Evolutionary conservation across 2,888 invertebrate species (phyloP), one percentile per base, ranked within the genome.

Genomic region (Ectropis crepuscularia): DNA sequence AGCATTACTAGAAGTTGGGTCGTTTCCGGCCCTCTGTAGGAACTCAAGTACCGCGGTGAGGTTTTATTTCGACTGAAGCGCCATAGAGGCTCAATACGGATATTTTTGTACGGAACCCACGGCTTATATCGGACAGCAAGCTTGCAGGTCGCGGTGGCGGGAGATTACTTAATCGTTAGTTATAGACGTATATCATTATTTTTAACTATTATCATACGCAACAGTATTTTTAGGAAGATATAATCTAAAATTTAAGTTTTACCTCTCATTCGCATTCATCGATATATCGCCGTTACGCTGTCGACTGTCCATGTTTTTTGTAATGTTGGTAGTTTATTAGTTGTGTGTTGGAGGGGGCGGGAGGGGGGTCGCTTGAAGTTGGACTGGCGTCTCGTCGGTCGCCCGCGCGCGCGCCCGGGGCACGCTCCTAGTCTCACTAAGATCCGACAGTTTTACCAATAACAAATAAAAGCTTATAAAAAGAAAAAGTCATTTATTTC

Each of bases 141-240:
- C 72, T 72, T 74, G 74, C 72, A 76, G 74, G 74, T 70, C 68
- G 74, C 70, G 75, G 73, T 61, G 70, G 72, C 72, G 51, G 55
- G 58, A 70, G 74, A 75, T 73, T 78, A 81, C 79, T 77, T 82
- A 80, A 82, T 80, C 75, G 79, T 82, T 89, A 89, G 88, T 79
- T 82, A 86, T 90, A 90, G 86, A 86, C 78, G 81, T 86, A 90
- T 92, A 92, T 92, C 90, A 92, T 91, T 92, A 92, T 89, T 87
- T 92, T 90, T 90, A 91, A 91, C 80, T 82, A 87, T 86, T 87
- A 86, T 85, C 87, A 83, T 89, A 87, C 87, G 88, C 91, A 89
- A 85, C 92, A 92, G 92, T 92, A 92, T 92, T 92, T 86, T 89
- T 90, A 89, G 88, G 85, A 78, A 76, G 80, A 81, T 88, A 85